Base-by-base conservation (phyloP, 2,797 vertebrate species). In the Cichlasoma orientale region DNA sequence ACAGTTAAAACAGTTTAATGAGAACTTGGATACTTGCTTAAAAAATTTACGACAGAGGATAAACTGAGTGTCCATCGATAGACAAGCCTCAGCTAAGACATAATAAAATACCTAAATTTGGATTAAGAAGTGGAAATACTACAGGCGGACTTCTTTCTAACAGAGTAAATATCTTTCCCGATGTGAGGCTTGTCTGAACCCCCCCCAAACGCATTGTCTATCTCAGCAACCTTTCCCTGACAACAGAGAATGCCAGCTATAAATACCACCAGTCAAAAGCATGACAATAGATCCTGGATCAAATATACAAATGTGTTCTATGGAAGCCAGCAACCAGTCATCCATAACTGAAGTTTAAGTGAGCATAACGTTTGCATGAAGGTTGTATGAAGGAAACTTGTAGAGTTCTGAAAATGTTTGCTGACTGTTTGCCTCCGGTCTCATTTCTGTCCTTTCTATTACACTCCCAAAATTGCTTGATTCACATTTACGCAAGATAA, bases 241-340 rank as follows among this genome's bases (percentile, higher is more conserved):
- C 92, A 93, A 90, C 83, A 76, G 44, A 84, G 83, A 90, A 89
- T 85, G 80, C 76, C 77, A 86, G 80, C 79, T 91, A 94, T 93
- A 94, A 94, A 95, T 94, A 93, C 83, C 83, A 73, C 74, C 12
- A 69, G 82, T 76, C 68, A 82, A 79, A 73, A 92, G 86, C 86
- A 79, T 82, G 82, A 90, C 82, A 72, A 84, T 90, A 89, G 92
- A 92, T 90, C 80, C 82, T 11, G 47, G 84, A 93, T 94, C 89
- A 93, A 94, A 94, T 90, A 92, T 90, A 95, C 90, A 94, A 92
- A 93, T 93, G 78, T 92, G 82, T 86, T 93, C 91, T 88, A 91
- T 89, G 83, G 86, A 93, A 92, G 93, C 94, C 90, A 93, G 90
- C 76, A 90, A 74, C 80, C 86, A 89, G 80, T 79, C 87, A 87